Percentiles rank a stretch among this genome's conserved stretches.
Conservation (phyloP, 2,797 vertebrate genomes). For the Odontamblyopus rebecca region DNA sequence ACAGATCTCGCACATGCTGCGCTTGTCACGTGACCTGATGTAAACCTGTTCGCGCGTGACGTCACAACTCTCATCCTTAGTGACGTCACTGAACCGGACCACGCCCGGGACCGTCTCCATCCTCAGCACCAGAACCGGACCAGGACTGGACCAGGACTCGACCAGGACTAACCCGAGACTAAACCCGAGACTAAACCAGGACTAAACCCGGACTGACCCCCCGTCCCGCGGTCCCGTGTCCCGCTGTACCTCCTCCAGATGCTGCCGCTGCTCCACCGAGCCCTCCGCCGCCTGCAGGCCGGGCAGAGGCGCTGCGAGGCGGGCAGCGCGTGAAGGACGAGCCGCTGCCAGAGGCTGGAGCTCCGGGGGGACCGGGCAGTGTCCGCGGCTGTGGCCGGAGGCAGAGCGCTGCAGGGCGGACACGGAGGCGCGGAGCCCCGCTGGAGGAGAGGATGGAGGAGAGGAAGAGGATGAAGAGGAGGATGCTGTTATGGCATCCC, state of each 20-base stretch:
- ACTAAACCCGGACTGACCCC: conserved; percentile 8
- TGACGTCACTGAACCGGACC: background rate
- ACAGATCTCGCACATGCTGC: background rate
- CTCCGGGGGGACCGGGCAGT: background rate
- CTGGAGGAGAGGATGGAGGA: background rate
- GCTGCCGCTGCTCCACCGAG: background rate
- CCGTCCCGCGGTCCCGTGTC: background rate
- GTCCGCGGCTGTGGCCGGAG: background rate
- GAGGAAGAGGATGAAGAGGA: background rate
- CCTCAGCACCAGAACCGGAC: background rate
- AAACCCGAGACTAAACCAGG: background rate
- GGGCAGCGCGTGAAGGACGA: conserved; percentile 27
- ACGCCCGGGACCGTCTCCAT: conserved; percentile 6
- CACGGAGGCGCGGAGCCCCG: background rate
- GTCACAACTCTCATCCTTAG: background rate
- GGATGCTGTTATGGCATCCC: conserved; percentile 56
- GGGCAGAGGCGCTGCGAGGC: conserved; percentile 21
- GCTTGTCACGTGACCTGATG: background rate
- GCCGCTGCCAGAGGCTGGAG: background rate
- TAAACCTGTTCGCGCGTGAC: background rate
- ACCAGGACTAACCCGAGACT: background rate
- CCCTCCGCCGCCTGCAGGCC: conserved; percentile 17
- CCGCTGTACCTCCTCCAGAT: conserved; percentile 51
- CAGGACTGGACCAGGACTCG: background rate
- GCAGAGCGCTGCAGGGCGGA: background rate